A percentile compares a stretch with the other conserved stretches of the same genome.
These are phyloP conservation scores for Onchidella celtica DNA, from an alignment of 2,888 invertebrate species.

Conservation along the genomic window DNA sequence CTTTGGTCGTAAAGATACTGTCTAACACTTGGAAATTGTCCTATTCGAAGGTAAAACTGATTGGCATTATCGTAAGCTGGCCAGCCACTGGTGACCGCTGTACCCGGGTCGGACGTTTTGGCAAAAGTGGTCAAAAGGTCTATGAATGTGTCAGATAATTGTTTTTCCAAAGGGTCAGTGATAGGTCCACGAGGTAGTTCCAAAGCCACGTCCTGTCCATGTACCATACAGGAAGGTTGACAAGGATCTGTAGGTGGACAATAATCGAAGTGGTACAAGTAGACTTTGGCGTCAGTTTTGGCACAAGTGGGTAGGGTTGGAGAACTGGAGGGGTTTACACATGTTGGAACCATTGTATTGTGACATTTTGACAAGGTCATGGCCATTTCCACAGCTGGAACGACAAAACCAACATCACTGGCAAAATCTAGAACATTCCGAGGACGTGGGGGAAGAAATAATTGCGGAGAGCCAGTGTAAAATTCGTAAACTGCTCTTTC, in stretches of 20 bases:
- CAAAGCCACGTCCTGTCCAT: slow-evolving; percentile 20
- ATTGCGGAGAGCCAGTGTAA: neutral
- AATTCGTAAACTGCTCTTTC: slow-evolving; percentile 10
- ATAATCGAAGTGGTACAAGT: slow-evolving; percentile 40
- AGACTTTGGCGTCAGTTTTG: neutral
- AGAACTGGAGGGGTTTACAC: neutral
- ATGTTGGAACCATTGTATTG: neutral
- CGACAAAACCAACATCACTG: slow-evolving; percentile 17
- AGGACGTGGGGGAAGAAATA: neutral
- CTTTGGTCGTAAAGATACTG: slow-evolving; percentile 26
- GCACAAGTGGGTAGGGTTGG: neutral
- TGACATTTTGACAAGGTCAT: slow-evolving; percentile 9
- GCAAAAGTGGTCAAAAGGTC: slow-evolving; percentile 28
- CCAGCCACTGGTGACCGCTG: slow-evolving; percentile 18
- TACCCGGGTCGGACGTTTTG: slow-evolving; percentile 25
- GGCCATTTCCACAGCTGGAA: slow-evolving; percentile 38
- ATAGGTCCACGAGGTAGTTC: slow-evolving; percentile 18
- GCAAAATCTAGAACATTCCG: slow-evolving; percentile 20
- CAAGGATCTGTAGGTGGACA: slow-evolving; percentile 9
- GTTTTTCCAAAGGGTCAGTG: neutral
- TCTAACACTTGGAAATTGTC: neutral
- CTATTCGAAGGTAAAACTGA: slow-evolving; percentile 21
- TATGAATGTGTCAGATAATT: slow-evolving; percentile 33
- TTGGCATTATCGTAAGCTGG: slow-evolving; percentile 3
- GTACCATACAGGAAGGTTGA: slow-evolving; percentile 2